Evolutionary conservation across 2,888 invertebrate species (phyloP), one percentile per base, ranked within the genome.

Genomic region (Dryobota labecula): DNA sequence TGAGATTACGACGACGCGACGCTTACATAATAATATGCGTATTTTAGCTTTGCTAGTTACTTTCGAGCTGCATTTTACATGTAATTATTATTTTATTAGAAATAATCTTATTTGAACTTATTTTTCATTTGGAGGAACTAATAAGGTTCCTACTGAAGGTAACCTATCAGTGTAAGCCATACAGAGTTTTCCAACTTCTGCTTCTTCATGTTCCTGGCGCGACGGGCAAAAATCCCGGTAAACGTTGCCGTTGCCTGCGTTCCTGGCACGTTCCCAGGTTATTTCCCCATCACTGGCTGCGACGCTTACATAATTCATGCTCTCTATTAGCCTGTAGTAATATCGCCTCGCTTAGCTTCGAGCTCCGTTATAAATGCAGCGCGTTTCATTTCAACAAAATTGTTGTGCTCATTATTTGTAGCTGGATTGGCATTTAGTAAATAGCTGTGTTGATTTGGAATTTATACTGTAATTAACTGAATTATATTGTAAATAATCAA

Each of bases 291-390:
- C 80, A 53, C 83, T 84, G 61, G 30, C 1, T 30, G 41, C 45
- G 57, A 60, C 70, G 76, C 53, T 74, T 82, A 73, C 73, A 83
- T 85, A 85, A 85, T 85, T 86, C 73, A 80, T 73, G 74, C 47
- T 75, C 64, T 79, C 82, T 85, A 83, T 80, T 85, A 85, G 81
- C 81, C 61, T 33, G 67, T 66, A 71, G 77, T 86, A 80, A 73
- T 80, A 84, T 74, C 68, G 77, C 80, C 15, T 67, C 83, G 80
- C 77, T 84, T 71, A 83, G 70, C 78, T 69, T 73, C 67, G 49
- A 86, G 75, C 53, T 68, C 57, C 60, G 62, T 61, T 76, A 58
- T 73, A 76, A 82, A 79, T 80, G 72, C 78, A 78, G 70, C 33
- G 54, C n/a, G 49, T 63, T 73, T 51, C 13, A 61, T 66, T 73